These are phyloP conservation scores for Hemiprocne comata DNA, from an alignment of 2,113 vertebrate species.

Conservation along the genomic window DNA sequence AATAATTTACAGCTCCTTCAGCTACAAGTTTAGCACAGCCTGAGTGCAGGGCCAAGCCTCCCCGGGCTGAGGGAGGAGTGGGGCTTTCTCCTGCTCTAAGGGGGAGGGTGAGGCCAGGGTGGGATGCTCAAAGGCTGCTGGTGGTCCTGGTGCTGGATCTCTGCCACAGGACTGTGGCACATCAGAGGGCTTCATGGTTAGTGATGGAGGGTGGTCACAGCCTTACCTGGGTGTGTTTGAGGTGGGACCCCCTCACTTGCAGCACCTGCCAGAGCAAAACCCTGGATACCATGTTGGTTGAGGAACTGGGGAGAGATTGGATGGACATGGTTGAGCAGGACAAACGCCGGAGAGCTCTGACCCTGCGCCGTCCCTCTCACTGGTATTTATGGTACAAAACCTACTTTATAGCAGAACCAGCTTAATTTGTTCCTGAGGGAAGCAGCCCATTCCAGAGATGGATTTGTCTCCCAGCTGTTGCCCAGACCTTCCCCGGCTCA, in stretches of 20 bases:
- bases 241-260: neutral
- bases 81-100: neutral
- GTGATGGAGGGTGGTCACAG: neutral
- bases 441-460: neutral
- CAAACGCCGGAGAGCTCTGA: neutral
- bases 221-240: accelerated
- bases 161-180: accelerated
- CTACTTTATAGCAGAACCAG: neutral
- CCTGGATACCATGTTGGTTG: accelerated
- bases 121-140: accelerated
- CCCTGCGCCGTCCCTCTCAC: accelerated
- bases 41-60: neutral
- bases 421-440: neutral
- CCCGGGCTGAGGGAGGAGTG: accelerated
- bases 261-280: accelerated
- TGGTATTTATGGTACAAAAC: neutral
- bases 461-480: conserved; percentile 39
- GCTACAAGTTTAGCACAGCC: accelerated
- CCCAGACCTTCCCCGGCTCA: neutral
- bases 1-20: neutral
- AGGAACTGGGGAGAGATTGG: accelerated
- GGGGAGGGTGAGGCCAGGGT: neutral
- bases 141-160: neutral
- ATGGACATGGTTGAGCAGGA: neutral
- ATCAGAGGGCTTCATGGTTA: accelerated